A percentile compares a stretch with the other conserved stretches of the same genome.
Evolutionary conservation across 2,888 invertebrate species (phyloP).

Genomic region (Cryptocephalus primarius): DNA sequence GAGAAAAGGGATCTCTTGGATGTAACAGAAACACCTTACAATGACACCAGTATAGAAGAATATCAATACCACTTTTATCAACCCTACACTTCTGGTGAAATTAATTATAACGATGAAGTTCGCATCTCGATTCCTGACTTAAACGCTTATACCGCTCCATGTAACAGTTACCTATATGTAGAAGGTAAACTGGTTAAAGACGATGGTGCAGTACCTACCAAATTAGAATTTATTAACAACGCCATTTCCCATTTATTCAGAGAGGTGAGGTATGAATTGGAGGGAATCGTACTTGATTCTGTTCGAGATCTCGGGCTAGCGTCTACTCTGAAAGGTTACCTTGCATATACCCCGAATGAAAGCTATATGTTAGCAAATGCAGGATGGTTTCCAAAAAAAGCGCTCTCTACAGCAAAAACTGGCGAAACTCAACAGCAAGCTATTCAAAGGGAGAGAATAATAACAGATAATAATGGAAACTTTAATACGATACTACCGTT

Average conservation of each 20-base stretch:
- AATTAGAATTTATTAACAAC: slow-evolving; percentile 4
- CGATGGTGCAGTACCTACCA: not conserved
- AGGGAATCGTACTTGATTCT: slow-evolving; percentile 1
- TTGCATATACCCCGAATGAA: slow-evolving; percentile 2
- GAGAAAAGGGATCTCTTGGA: slow-evolving; percentile 1
- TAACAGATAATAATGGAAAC: slow-evolving; percentile 3
- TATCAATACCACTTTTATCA: slow-evolving; percentile 4
- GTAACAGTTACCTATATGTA: slow-evolving; percentile 1
- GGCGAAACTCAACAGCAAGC: too few species aligned
- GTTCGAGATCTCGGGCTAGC: slow-evolving; percentile 1
- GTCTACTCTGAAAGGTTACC: slow-evolving; percentile 3
- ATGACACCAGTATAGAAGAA: slow-evolving; percentile 1
- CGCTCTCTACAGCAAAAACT: too few species aligned
- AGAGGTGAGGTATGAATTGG: slow-evolving; percentile 3
- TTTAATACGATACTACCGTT: slow-evolving; percentile 6
- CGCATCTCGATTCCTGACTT: too few species aligned
- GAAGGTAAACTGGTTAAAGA: slow-evolving; percentile 2
- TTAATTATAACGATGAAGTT: not conserved
- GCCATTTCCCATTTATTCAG: slow-evolving; percentile 2
- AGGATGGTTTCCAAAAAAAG: slow-evolving; percentile 5
- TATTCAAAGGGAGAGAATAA: not conserved
- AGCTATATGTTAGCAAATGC: slow-evolving; percentile 4
- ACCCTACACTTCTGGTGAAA: slow-evolving; percentile 2
- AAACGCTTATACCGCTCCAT: slow-evolving; percentile 1
- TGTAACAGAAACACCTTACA: slow-evolving; percentile 2